Base-by-base conservation (phyloP, 1,140 invertebrate genomes). In the Eriocheir sinensis region DNA sequence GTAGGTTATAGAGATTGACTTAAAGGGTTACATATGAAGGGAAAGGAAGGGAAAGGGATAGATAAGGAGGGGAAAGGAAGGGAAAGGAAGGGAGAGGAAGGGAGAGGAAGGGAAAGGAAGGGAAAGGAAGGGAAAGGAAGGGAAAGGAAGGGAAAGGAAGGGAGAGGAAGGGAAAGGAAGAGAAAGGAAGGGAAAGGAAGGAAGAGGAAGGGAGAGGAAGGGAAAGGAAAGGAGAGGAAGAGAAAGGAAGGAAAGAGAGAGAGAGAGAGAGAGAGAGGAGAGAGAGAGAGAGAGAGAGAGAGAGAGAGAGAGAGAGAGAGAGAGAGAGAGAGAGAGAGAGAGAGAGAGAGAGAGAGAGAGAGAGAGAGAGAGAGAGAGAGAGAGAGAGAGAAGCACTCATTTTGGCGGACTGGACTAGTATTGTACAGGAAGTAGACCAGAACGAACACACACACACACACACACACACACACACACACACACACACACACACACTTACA, bases 401-500 rank as follows among this genome's bases (percentile, higher is more conserved):
- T 38, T 89, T 30, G 27, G 40, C 36, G 30, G 40, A n/a, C 21
- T 12, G 30, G 44, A 36, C 44, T 89, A 44, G 86, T 38, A 89
- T n/a, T n/a, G n/a, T 86, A 40, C 83, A 36, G n/a, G 2, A 36
- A 8, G n/a, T 15, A 44, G 36, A 86, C 85, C 60, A 72, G 60
- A 72, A 72, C 60, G n/a, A 21, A 72, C 60, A 72, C 60, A 72
- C 60, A 72, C 60, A 86, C 32, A 41, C 38, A 40, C 85, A 88
- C 44, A 40, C 38, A 41, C 85, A 44, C 21, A 41, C 40, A 89
- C 86, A 21, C 38, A 41, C 86, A 41, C 38, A 41, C 86, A 89
- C 30, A 44, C 86, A 89, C 15, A 34, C n/a, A 85, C 2, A 83
- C 81, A 83, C 81, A 83, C n/a, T 34, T 85, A 85, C 30, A 85